phyloP scores from a whole-genome alignment of 2,113 vertebrate species.

The Grus americana region DNA sequence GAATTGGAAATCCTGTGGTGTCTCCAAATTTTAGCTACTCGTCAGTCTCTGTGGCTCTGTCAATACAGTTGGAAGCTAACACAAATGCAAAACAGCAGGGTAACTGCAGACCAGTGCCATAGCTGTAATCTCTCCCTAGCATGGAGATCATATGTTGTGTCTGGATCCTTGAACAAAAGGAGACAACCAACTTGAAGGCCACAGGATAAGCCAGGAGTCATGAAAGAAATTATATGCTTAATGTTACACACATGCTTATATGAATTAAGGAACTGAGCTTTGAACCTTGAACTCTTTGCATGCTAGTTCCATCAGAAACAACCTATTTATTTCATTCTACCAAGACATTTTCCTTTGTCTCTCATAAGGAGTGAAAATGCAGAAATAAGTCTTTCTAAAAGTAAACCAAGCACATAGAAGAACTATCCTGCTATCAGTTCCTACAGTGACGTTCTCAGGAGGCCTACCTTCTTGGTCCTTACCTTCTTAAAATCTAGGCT shows the following conservation, averaged over 20 bases:
- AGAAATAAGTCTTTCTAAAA: not conserved
- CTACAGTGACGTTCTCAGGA: not conserved
- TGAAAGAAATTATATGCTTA: accelerated
- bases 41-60: not conserved
- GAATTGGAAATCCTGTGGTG: not conserved
- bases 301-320: not conserved
- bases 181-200: not conserved
- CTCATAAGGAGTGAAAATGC: not conserved
- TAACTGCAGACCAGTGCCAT: not conserved
- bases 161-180: not conserved
- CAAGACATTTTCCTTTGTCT: not conserved
- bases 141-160: accelerated
- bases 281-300: not conserved
- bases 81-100: not conserved
- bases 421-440: not conserved
- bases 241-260: not conserved
- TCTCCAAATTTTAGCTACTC: not conserved
- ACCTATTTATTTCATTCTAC: not conserved
- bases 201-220: accelerated
- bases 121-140: not conserved
- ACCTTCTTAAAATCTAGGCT: not conserved
- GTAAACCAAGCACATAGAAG: not conserved
- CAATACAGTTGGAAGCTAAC: not conserved
- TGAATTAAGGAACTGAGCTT: accelerated
- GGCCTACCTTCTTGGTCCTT: not conserved